Percentiles rank a stretch among this genome's conserved stretches.
These are phyloP conservation scores for Musca domestica DNA, from an alignment of 1,140 invertebrate species.

Conservation along the genomic window DNA sequence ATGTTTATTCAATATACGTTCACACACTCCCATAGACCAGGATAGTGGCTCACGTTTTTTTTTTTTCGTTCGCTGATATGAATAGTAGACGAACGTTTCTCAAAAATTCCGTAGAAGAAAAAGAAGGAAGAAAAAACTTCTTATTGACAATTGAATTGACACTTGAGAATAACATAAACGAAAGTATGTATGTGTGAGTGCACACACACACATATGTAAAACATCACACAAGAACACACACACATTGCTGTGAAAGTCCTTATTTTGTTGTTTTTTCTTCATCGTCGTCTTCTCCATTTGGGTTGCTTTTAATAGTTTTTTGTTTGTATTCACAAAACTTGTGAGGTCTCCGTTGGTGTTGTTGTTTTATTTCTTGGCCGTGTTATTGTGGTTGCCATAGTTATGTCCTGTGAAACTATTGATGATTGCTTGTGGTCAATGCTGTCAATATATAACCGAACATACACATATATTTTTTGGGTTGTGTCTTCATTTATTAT, in stretches of 20 bases:
- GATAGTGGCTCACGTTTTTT: not conserved
- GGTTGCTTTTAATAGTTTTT: too few species aligned
- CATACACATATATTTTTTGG: too few species aligned
- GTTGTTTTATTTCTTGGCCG: too few species aligned
- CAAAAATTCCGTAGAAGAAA: not conserved
- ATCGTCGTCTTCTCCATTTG: too few species aligned
- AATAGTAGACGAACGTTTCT: not conserved
- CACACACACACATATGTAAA: not conserved
- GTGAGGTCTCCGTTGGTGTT: too few species aligned
- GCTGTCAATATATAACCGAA: too few species aligned
- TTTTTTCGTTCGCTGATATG: not conserved
- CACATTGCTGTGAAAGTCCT: not conserved
- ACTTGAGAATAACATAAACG: conserved; percentile 1
- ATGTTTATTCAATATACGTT: not conserved
- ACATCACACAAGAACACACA: not conserved
- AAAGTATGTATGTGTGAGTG: not conserved
- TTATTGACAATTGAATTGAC: conserved; percentile 16
- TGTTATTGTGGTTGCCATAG: too few species aligned
- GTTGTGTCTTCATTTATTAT: too few species aligned
- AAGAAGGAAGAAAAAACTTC: not conserved
- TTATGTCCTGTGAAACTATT: too few species aligned
- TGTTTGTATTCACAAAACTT: too few species aligned
- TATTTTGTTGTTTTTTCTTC: too few species aligned
- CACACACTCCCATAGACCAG: not conserved
- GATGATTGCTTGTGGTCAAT: too few species aligned